Base-by-base conservation (phyloP, 53 echinoderm and acorn worm species). In the Echinometra lucunter region DNA sequence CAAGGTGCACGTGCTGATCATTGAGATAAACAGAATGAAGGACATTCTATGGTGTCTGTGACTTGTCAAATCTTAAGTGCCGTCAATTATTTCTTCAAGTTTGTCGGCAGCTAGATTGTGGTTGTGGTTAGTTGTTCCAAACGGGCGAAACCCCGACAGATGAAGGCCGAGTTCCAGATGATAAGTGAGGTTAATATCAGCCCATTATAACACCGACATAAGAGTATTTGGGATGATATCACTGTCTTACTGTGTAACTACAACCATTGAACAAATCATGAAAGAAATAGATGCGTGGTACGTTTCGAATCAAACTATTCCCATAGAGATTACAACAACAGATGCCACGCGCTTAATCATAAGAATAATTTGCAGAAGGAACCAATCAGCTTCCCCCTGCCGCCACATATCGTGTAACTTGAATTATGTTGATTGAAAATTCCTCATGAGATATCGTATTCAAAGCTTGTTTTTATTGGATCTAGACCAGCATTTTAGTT, bases 81-180 rank as follows among this genome's bases (percentile, higher is more conserved):
- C 49, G 85, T 83, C 85, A 83, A 83, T 83, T 83, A 83, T 49
- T 45, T 45, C 15, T 83, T 40, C 85, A 83, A 83, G 85, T 83
- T 83, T 49, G 49, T 47, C 85, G 27, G 85, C n/a, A 45, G 19
- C 38, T 4, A 83, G 2, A 32, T 69, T 28, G 1, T 69, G 6
- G 69, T 10, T 9, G 10, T 11, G n/a, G 69, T 30, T 69, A 32
- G 28, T 18, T 8, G 10, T 13, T 69, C 11, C 5, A 69, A 32
- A 69, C 12, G 60, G 21, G 2, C 18, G 32, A 69, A 30, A 69
- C 9, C 1, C 32, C 6, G 28, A 69, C 69, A 69, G 69, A 30
- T 28, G 69, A 69, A 69, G 69, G 69, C 19, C 23, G 23, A 5
- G 23, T 4, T 69, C 13, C 0, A 28, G 69, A 69, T 30, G 32